Evolutionary conservation across 2,888 invertebrate genomes (phyloP), one percentile per base, ranked within the genome.

Genomic region (Phymatocera aterrima): DNA sequence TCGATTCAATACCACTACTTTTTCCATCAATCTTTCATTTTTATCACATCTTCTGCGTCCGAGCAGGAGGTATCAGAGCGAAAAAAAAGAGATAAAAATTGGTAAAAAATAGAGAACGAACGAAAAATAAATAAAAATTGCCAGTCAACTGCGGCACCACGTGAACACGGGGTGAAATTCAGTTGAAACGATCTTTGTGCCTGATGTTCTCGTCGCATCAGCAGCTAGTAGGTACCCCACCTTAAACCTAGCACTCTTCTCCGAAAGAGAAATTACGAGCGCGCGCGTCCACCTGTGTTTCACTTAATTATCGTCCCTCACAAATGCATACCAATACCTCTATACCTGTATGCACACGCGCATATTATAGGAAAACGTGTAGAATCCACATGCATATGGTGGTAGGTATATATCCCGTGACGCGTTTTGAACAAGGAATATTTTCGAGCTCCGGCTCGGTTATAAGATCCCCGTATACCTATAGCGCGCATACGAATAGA

Each of bases 211-310:
- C n/a, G n/a, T n/a, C n/a, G n/a, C n/a, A n/a, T n/a, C n/a, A n/a
- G n/a, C n/a, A n/a, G n/a, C n/a, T n/a, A n/a, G n/a, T n/a, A n/a
- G n/a, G n/a, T n/a, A n/a, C n/a, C n/a, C n/a, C n/a, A n/a, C n/a
- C n/a, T n/a, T n/a, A n/a, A n/a, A 40, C 6, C 3, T 46, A 15
- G 18, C 8, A 31, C 21, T 37, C 21, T 65, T 65, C 65, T 21
- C 40, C 40, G 65, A 65, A 65, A 65, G 65, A 65, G 65, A 65
- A 65, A 65, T 65, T 65, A 65, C 65, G 65, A 65, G 40, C 61
- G n/a, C 61, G 61, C 24, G 28, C 31, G 37, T 31, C 61, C 65
- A 65, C 65, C 65, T 65, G 65, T 65, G 65, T 65, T 65, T 65
- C 65, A 65, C 65, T 65, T 65, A 65, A 65, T 65, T 65, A 65